Evolutionary conservation across 2,113 vertebrate genomes (phyloP).

Genomic region (Zapornia atra): DNA sequence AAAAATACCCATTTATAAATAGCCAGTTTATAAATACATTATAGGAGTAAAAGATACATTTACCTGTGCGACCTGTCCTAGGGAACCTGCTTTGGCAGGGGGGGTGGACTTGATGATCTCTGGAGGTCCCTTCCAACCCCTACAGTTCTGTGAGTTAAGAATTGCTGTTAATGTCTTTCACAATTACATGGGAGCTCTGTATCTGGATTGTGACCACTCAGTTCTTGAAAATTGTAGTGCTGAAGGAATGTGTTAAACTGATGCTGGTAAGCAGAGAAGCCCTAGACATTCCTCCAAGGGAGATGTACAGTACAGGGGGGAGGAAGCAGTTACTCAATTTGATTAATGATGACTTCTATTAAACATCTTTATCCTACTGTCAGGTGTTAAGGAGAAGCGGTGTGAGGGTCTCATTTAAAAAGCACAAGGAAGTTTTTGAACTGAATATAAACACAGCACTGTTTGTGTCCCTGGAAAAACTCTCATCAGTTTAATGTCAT

Average conservation of each 20-base stretch:
- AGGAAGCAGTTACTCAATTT: not conserved
- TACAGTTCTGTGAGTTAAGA: not conserved
- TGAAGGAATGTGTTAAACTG: not conserved
- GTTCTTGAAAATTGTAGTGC: not conserved
- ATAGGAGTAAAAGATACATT: not conserved
- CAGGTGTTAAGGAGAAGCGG: not conserved
- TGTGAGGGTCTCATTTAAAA: not conserved
- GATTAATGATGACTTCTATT: not conserved
- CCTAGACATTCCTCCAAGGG: not conserved
- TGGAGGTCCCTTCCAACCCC: no score
- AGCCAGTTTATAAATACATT: not conserved
- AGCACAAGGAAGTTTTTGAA: not conserved
- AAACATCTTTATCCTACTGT: not conserved
- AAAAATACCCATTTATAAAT: not conserved
- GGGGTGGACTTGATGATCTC: no score
- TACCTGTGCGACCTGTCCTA: not conserved
- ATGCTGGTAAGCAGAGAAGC: not conserved
- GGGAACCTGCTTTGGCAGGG: no score
- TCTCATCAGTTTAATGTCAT: not conserved
- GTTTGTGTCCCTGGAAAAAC: not conserved
- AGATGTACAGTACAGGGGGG: fast-evolving
- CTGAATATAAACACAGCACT: not conserved
- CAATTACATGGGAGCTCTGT: not conserved
- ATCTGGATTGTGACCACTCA: not conserved
- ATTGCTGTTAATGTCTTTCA: not conserved